These are phyloP conservation scores for Dromas ardeola DNA, from an alignment of 2,113 vertebrate genomes.

Conservation along the genomic window DNA sequence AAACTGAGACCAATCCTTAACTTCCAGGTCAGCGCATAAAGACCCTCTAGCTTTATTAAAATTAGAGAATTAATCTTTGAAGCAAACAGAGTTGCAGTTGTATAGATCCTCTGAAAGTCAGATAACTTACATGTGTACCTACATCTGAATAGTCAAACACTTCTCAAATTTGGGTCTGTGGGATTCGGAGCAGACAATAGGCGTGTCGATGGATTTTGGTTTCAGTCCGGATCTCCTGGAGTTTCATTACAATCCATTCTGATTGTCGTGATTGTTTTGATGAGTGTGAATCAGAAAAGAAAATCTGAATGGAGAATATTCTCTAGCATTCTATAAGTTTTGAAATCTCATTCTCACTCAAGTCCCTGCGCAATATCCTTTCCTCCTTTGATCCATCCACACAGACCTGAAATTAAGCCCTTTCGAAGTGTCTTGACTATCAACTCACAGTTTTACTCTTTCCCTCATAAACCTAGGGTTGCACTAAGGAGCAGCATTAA, in stretches of 20 bases:
- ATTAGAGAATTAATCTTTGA: neutral
- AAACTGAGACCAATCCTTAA: constrained; percentile 69
- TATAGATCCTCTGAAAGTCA: neutral
- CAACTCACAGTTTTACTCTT: neutral
- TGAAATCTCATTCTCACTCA: neutral
- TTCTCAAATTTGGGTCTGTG: neutral
- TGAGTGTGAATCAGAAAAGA: neutral
- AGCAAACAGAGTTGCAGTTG: neutral
- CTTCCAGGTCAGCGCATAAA: constrained; percentile 67
- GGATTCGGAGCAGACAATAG: neutral
- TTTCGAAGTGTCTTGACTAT: neutral
- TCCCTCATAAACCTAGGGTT: neutral
- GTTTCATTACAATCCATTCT: neutral
- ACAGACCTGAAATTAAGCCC: neutral
- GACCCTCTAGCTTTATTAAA: neutral
- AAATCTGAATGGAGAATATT: neutral
- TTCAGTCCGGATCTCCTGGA: neutral
- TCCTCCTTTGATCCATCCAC: neutral
- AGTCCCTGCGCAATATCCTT: neutral
- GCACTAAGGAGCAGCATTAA: neutral
- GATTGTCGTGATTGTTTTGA: neutral
- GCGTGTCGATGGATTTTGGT: neutral
- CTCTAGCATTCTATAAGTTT: neutral
- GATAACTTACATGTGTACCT: neutral
- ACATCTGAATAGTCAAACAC: neutral